Conservation (phyloP, 2,888 invertebrate species). For the Melanostoma scalare region DNA sequence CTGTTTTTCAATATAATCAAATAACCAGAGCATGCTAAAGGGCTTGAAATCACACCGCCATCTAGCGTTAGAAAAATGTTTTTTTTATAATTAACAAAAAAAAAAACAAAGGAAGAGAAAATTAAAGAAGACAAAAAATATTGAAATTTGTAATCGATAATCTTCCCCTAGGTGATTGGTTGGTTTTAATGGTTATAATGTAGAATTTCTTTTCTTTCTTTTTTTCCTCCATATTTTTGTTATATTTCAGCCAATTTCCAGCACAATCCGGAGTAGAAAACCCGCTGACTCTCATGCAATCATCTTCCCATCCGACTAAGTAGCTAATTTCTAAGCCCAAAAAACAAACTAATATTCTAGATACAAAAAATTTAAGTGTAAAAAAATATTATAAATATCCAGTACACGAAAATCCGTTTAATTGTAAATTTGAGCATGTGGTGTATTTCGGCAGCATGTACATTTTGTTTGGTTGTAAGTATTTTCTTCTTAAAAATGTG, state of each 20-base stretch:
- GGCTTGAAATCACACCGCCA: constrained; percentile 67
- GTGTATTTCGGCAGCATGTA: constrained; percentile 62
- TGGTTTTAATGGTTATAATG: constrained; percentile 67
- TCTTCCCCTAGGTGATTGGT: constrained; percentile 69
- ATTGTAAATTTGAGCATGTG: constrained; percentile 63
- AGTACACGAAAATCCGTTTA: constrained; percentile 33
- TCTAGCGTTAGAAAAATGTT: constrained; percentile 56
- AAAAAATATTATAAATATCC: constrained; percentile 29
- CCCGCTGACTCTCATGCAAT: constrained; percentile 69
- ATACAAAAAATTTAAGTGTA: constrained; percentile 45
- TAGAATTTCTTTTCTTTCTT: constrained; percentile 58
- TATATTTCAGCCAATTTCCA: constrained; percentile 74
- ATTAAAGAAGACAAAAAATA: constrained; percentile 6
- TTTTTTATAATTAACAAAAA: constrained; percentile 27
- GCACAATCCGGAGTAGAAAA: constrained; percentile 74
- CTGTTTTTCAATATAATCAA: constrained; percentile 21
- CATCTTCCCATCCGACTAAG: constrained; percentile 72
- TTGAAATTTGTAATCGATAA: constrained; percentile 28
- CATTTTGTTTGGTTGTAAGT: constrained; percentile 65
- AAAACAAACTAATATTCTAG: constrained; percentile 29
- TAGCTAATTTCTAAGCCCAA: constrained; percentile 59
- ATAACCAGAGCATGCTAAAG: constrained; percentile 62
- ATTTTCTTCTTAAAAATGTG: constrained; percentile 12
- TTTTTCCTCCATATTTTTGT: constrained; percentile 69
- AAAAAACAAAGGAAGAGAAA: constrained; percentile 17